phyloP scores from a whole-genome alignment of 1,140 invertebrate species.

The Zaprionus tsacasi region DNA sequence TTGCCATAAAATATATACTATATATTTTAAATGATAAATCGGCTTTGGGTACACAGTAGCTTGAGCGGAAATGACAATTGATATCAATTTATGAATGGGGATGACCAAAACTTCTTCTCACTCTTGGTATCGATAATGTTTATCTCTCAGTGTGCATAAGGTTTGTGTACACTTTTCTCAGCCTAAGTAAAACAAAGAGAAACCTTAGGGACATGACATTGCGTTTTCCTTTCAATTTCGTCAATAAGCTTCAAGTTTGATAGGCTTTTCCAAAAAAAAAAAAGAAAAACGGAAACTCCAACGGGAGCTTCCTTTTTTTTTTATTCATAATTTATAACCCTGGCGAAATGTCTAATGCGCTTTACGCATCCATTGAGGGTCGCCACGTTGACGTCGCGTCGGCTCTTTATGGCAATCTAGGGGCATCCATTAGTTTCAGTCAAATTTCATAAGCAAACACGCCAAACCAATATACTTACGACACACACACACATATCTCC shows the following conservation, averaged over 20 bases:
- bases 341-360: constrained; percentile 39
- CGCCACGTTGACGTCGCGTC: constrained; percentile 47
- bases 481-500: constrained; percentile 7
- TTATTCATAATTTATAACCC: constrained; percentile 36
- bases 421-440: constrained; percentile 72
- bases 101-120: constrained; percentile 24
- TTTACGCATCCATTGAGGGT: constrained; percentile 36
- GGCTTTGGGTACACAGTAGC: no score
- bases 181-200: not conserved
- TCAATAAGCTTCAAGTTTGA: constrained; percentile 3
- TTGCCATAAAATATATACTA: not conserved
- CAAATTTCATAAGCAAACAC: constrained; percentile 74
- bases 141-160: not conserved
- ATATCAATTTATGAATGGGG: constrained; percentile 33
- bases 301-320: not conserved
- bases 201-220: constrained; percentile 10
- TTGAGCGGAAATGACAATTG: constrained; percentile 54
- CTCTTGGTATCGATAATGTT: not conserved
- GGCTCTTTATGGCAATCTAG: constrained; percentile 29
- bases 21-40: constrained; percentile 45
- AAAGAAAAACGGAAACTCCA: not conserved
- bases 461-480: constrained; percentile 64
- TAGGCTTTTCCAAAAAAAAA: constrained; percentile 1
- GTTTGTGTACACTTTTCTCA: not conserved
- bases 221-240: constrained; percentile 28